phyloP scores from a whole-genome alignment of 2,888 invertebrate genomes.

The Labia minor region DNA sequence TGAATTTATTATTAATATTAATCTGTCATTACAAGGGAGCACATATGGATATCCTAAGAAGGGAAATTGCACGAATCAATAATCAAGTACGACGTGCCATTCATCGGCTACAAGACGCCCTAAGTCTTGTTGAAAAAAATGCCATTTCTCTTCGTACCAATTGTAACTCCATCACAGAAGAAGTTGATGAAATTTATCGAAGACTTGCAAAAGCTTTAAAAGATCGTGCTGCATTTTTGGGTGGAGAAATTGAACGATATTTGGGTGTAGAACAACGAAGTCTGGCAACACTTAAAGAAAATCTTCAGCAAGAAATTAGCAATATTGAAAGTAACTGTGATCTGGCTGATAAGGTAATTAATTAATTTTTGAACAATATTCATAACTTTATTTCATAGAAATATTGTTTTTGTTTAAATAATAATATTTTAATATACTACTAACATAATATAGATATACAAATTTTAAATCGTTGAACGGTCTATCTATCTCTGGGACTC shows the following conservation, averaged over 20 bases:
- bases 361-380: too few species aligned
- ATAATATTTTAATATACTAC: too few species aligned
- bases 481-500: too few species aligned
- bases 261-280: slow-evolving; percentile 76
- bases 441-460: too few species aligned
- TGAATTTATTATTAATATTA: background rate
- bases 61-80: slow-evolving; percentile 81
- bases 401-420: too few species aligned
- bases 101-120: slow-evolving; percentile 77
- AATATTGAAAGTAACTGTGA: slow-evolving; percentile 96
- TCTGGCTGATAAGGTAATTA: slow-evolving; percentile 63
- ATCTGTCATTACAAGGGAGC: slow-evolving; percentile 49
- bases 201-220: slow-evolving; percentile 78
- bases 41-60: slow-evolving; percentile 87
- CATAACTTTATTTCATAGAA: too few species aligned
- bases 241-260: slow-evolving; percentile 86
- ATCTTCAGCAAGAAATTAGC: slow-evolving; percentile 84
- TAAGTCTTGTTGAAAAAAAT: slow-evolving; percentile 77
- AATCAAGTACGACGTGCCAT: slow-evolving; percentile 81
- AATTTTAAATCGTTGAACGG: too few species aligned
- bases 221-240: slow-evolving; percentile 76
- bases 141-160: slow-evolving; percentile 78
- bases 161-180: slow-evolving; percentile 79
- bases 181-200: slow-evolving; percentile 86
- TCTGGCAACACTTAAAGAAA: slow-evolving; percentile 78